Evolutionary conservation across 2,888 invertebrate species (phyloP), one percentile per base, ranked within the genome.

Genomic region (Nomada fucata): DNA sequence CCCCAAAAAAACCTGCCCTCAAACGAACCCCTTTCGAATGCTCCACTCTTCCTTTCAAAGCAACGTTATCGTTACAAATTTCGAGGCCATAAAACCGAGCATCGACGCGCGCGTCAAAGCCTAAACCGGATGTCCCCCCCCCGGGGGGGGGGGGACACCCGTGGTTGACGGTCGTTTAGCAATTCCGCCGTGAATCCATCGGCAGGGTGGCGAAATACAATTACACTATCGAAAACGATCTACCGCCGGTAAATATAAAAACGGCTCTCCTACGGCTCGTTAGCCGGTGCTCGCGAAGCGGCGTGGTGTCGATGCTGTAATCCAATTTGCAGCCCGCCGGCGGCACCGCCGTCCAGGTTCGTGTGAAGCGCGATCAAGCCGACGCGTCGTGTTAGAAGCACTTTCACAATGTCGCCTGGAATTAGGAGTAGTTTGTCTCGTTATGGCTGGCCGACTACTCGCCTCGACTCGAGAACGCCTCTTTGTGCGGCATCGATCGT

Each of bases 311-410:
- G 90, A 89, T 90, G 84, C 83, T 80, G 86, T 89, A 90, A 90
- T 90, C 90, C 88, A 89, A 90, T 90, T 90, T 90, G 89, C 86
- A 87, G 85, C 82, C 84, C 85, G 83, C 88, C 86, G 65, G 77
- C 82, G 64, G 77, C 82, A 5, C 29, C 64, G 79, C 65, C 71
- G 82, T 86, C 79, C 79, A 68, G 76, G 71, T 73, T 75, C 65
- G 64, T 57, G 69, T 11, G 52, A 57, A 26, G 36, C 60, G 65
- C 36, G 57, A 44, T 55, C 60, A 29, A 42, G 23, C 11, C 29
- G 26, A 23, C 57, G 57, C 57, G 73, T 59, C 60, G 74, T 57
- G 73, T 68, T 80, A 59, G 77, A 59, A 79, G 70, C 76, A 75
- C 79, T 85, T 78, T 82, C 83, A 75, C 87, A 84, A 67, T 74